Evolutionary conservation across 2,113 vertebrate species (phyloP).

Genomic region (Phocoena sinus): DNA sequence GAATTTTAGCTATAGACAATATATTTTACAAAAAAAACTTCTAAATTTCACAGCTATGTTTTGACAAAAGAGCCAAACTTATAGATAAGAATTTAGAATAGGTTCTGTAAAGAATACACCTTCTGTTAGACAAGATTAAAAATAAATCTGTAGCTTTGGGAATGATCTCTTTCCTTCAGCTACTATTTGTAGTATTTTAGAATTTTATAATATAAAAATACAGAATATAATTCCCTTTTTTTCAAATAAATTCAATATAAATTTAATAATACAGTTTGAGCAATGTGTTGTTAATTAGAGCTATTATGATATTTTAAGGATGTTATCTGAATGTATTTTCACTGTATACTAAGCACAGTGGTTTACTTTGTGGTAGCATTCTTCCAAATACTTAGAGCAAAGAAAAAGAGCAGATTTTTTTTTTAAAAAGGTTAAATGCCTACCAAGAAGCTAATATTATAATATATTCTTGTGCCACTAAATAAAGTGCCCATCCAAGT

Average conservation of each 20-base stretch:
- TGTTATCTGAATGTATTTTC: not conserved
- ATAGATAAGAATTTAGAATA: not conserved
- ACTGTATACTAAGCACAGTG: not conserved
- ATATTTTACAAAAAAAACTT: not conserved
- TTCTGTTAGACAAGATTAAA: not conserved
- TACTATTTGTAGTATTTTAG: not conserved
- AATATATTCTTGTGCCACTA: not conserved
- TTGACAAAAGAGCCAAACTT: not conserved
- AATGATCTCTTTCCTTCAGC: not conserved
- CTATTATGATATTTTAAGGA: not conserved
- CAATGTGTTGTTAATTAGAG: not conserved
- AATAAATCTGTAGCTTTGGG: not conserved
- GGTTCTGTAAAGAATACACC: not conserved
- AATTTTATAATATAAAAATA: not conserved
- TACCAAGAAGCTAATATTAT: conserved; percentile 1
- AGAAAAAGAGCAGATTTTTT: not conserved
- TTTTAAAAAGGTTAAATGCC: not conserved
- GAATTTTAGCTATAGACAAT: not conserved
- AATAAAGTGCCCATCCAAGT: not conserved
- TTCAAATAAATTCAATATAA: not conserved
- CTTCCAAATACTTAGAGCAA: conserved; percentile 21
- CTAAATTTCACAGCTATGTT: not conserved
- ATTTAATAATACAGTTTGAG: not conserved
- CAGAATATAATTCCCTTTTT: not conserved
- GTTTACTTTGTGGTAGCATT: not conserved